Evolutionary conservation across 1,140 invertebrate species (phyloP).

Genomic region (Pogonognathellus flavescens): DNA sequence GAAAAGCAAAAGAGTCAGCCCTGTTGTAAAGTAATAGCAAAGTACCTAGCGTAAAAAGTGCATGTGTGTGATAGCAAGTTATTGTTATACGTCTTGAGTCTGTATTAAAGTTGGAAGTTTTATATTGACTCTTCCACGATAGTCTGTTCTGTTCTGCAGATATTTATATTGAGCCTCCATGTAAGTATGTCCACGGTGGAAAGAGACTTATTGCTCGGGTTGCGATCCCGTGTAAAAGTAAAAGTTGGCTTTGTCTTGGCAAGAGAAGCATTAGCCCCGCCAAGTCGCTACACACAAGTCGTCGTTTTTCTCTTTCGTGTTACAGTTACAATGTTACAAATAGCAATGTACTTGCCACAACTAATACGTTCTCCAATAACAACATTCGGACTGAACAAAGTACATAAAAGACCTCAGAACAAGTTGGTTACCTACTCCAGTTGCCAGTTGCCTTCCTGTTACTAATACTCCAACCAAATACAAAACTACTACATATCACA

Average conservation of each 20-base stretch:
- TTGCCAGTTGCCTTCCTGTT: neutral
- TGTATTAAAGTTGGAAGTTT: neutral
- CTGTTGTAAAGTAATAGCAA: neutral
- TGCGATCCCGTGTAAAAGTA: conserved; percentile 35
- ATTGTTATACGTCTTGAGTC: neutral
- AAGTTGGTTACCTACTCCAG: conserved; percentile 5
- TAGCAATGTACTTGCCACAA: conserved; percentile 32
- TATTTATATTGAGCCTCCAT: neutral
- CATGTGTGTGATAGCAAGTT: conserved; percentile 9
- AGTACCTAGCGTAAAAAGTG: neutral
- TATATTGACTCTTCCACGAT: too few relatives aligned
- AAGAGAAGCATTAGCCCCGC: conserved; percentile 5
- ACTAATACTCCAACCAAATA: neutral
- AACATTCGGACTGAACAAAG: conserved; percentile 33
- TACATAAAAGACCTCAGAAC: neutral
- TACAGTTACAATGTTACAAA: conserved; percentile 24
- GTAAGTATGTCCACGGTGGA: too few relatives aligned
- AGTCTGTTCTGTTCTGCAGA: neutral
- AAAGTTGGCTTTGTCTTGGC: conserved; percentile 34
- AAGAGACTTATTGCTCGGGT: neutral
- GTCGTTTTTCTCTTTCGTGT: conserved; percentile 29
- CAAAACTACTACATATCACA: neutral
- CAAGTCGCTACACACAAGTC: neutral
- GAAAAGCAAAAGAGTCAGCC: neutral
- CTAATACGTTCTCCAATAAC: conserved; percentile 45